Conservation (phyloP, 2,797 vertebrate species). For the Darevskia nairensis region DNA sequence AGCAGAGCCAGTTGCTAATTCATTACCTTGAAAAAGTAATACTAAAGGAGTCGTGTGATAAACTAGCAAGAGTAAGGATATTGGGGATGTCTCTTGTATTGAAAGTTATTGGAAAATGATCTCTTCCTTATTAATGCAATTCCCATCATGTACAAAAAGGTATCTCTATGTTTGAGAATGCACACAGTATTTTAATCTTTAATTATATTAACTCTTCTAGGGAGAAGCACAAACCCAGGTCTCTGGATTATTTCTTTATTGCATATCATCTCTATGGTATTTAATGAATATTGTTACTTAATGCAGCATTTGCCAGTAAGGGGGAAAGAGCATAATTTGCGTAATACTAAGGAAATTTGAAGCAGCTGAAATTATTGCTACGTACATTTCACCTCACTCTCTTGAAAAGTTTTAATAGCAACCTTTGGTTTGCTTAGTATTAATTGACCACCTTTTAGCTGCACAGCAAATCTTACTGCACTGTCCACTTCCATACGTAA, state of each 20-base stretch:
- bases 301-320: conserved; percentile 71
- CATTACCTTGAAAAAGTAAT: conserved; percentile 43
- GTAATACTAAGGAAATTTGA: conserved; percentile 64
- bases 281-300: conserved; percentile 85
- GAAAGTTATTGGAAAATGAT: conserved; percentile 82
- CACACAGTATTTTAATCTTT: conserved; percentile 87
- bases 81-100: conserved; percentile 66
- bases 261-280: conserved; percentile 80
- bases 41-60: conserved; percentile 35
- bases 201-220: conserved; percentile 83
- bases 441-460: not conserved
- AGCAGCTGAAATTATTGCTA: conserved; percentile 45
- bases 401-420: not conserved
- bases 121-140: conserved; percentile 84
- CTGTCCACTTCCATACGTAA: not conserved
- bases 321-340: conserved; percentile 57
- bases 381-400: not conserved
- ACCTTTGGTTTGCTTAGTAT: not conserved
- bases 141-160: conserved; percentile 76
- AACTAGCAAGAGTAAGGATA: conserved; percentile 66
- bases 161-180: conserved; percentile 78
- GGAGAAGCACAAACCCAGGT: conserved; percentile 68
- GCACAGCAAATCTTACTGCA: not conserved
- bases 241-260: conserved; percentile 85
- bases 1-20: conserved; percentile 52